phyloP scores from a whole-genome alignment of 1,140 invertebrate genomes.

The Saccostrea glomerata region DNA sequence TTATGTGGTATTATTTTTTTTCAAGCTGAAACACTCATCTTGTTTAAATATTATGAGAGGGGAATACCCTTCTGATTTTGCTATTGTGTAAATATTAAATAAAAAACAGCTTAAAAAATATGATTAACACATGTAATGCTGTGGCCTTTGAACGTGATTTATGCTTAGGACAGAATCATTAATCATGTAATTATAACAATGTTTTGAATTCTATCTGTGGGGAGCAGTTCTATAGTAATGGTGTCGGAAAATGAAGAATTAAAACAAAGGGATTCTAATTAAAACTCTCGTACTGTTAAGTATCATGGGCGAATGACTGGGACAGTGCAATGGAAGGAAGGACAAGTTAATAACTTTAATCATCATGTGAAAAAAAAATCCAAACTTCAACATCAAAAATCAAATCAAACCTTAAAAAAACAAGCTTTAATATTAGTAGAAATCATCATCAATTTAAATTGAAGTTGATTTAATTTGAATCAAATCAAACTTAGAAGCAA shows the following conservation, averaged over 20 bases:
- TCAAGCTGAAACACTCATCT: neutral
- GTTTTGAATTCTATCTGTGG: neutral
- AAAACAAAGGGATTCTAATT: neutral
- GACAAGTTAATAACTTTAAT: too few species aligned
- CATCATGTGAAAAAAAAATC: neutral
- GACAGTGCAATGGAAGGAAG: neutral
- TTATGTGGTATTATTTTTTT: neutral
- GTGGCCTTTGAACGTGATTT: neutral
- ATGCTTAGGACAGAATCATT: neutral
- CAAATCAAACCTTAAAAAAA: neutral
- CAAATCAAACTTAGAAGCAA: too few species aligned
- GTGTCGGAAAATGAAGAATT: neutral
- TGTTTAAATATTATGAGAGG: conserved; percentile 14
- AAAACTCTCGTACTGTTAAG: neutral
- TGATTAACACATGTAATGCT: neutral
- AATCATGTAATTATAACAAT: conserved; percentile 4
- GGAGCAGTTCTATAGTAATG: neutral
- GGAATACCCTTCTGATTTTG: neutral
- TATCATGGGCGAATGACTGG: neutral
- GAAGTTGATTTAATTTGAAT: too few species aligned
- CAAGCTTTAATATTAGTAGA: neutral
- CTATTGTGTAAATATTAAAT: neutral
- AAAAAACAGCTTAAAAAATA: neutral
- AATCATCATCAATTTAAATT: too few species aligned
- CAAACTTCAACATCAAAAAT: neutral